A percentile compares a stretch with the other conserved stretches of the same genome.
These are phyloP conservation scores for Tricholauxania praeusta DNA, from an alignment of 2,888 invertebrate genomes.

Conservation along the genomic window DNA sequence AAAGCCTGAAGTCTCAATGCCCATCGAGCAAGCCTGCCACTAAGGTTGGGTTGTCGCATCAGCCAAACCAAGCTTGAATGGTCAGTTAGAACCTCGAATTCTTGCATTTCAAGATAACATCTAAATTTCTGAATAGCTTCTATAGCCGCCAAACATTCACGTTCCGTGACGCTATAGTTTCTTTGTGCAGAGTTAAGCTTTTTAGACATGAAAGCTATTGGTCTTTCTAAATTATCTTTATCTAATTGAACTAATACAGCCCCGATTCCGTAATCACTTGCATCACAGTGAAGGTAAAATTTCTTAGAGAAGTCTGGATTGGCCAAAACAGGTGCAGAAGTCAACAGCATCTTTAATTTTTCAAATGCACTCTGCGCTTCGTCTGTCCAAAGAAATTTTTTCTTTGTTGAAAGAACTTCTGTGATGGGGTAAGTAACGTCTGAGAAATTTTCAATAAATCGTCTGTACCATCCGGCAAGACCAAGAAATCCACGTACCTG, in stretches of 20 bases:
- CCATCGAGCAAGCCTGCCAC: constrained; percentile 36
- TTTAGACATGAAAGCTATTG: constrained; percentile 25
- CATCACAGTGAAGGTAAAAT: constrained; percentile 41
- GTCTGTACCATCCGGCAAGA: constrained; percentile 19
- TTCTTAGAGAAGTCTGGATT: constrained; percentile 29
- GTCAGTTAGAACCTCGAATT: constrained; percentile 41
- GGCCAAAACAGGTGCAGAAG: background rate
- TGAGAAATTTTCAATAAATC: constrained; percentile 24
- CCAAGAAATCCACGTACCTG: constrained; percentile 19
- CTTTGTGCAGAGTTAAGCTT: background rate
- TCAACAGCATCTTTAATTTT: background rate
- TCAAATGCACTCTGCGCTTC: too few relatives aligned
- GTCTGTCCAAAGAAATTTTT: constrained; percentile 18
- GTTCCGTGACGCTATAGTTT: constrained; percentile 38
- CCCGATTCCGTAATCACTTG: constrained; percentile 35
- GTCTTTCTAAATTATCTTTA: constrained; percentile 26
- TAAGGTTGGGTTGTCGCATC: constrained; percentile 31
- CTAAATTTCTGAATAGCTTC: constrained; percentile 37
- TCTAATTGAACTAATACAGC: constrained; percentile 41
- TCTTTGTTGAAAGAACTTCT: constrained; percentile 2
- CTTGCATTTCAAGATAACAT: constrained; percentile 41
- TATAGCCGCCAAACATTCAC: constrained; percentile 40
- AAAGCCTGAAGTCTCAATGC: constrained; percentile 19
- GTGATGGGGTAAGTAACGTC: constrained; percentile 19
- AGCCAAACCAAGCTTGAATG: constrained; percentile 42